Conservation (phyloP, 2,797 vertebrate species). For the Adelosebastes latens region DNA sequence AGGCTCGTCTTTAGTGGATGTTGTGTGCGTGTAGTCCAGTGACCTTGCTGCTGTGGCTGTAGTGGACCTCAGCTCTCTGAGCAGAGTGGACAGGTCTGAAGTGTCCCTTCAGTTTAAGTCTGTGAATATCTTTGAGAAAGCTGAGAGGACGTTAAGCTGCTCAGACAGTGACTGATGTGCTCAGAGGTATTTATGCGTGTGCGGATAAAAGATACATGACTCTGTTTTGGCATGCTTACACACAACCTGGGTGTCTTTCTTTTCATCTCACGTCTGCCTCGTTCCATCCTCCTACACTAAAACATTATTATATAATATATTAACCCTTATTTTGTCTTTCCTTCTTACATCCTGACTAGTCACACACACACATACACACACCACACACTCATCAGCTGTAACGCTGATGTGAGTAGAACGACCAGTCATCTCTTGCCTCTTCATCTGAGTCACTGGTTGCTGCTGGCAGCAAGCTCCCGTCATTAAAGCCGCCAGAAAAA, state of each 20-base stretch:
- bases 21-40: not conserved
- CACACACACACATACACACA: not conserved
- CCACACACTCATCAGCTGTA: slow-evolving; percentile 32
- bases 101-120: slow-evolving; percentile 22
- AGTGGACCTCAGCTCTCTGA: not conserved
- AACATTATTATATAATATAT: not conserved
- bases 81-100: slow-evolving; percentile 6
- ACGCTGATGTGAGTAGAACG: slow-evolving; percentile 36
- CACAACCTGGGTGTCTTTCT: not conserved
- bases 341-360: not conserved
- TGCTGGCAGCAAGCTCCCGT: slow-evolving; percentile 52
- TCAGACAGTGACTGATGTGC: slow-evolving; percentile 8
- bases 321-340: not conserved
- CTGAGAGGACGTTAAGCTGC: not conserved
- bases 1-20: not conserved
- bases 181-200: not conserved
- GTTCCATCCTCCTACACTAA: not conserved
- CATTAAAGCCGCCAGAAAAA: slow-evolving; percentile 32
- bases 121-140: slow-evolving; percentile 9
- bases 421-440: slow-evolving; percentile 40
- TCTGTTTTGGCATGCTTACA: not conserved
- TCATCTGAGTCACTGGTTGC: slow-evolving; percentile 50
- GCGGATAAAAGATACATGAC: slow-evolving; percentile 7
- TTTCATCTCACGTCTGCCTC: not conserved
- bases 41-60: slow-evolving; percentile 38